Evolutionary conservation across 2,113 vertebrate species (phyloP).

Genomic region (Nyctibius bracteatus): DNA sequence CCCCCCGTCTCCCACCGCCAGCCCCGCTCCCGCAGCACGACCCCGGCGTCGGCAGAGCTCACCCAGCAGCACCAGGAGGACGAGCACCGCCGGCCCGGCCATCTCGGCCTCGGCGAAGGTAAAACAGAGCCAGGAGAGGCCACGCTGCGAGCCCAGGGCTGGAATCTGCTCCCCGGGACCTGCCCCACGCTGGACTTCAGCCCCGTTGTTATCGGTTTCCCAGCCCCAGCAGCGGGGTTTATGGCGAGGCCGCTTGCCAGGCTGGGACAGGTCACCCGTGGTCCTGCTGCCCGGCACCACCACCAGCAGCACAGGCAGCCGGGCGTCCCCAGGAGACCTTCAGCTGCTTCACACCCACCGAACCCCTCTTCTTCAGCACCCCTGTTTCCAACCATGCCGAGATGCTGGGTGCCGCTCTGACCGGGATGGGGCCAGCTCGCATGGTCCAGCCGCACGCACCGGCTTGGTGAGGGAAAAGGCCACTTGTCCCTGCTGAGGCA

Average conservation of each 20-base stretch:
- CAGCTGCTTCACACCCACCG: rapidly evolving
- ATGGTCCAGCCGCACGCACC: rapidly evolving
- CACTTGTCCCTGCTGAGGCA: not conserved
- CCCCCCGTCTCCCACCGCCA: not conserved
- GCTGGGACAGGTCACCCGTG: rapidly evolving
- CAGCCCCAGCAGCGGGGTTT: not conserved
- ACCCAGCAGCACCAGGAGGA: constrained; percentile 12
- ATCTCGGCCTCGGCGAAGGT: not conserved
- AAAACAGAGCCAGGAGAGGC: not conserved
- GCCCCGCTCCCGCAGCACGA: rapidly evolving
- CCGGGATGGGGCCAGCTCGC: rapidly evolving
- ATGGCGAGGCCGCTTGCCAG: rapidly evolving
- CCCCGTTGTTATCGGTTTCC: not conserved
- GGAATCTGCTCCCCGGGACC: not conserved
- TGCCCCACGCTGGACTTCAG: constrained; percentile 29
- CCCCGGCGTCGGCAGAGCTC: not conserved
- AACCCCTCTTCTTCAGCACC: not conserved
- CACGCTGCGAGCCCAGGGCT: not conserved
- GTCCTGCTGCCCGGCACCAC: not conserved
- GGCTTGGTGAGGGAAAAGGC: rapidly evolving
- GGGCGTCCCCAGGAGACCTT: not conserved
- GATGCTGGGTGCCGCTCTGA: not conserved
- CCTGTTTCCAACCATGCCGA: not conserved
- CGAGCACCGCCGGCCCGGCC: not conserved
- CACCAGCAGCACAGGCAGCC: rapidly evolving